Conservation (phyloP, 2,888 invertebrate species). For the Operophtera brumata region DNA sequence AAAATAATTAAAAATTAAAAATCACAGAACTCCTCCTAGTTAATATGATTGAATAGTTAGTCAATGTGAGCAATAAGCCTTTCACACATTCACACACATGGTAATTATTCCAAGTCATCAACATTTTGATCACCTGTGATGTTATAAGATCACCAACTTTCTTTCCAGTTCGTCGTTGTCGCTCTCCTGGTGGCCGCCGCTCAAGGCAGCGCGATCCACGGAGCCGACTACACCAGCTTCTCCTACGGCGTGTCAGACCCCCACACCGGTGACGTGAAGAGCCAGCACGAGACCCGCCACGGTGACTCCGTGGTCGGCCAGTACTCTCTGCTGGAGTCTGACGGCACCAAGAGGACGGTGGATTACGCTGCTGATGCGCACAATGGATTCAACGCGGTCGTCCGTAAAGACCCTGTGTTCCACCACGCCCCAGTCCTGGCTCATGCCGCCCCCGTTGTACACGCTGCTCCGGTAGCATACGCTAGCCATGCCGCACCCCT, state of each 20-base stretch:
- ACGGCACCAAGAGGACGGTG: constrained; percentile 83
- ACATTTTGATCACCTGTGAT: too few relatives aligned
- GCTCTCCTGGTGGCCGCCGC: constrained; percentile 71
- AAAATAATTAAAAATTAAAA: too few relatives aligned
- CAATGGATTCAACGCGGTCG: constrained; percentile 80
- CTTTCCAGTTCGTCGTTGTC: constrained; percentile 70
- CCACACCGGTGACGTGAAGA: constrained; percentile 75
- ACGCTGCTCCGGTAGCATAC: constrained; percentile 43
- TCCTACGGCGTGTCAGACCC: constrained; percentile 74
- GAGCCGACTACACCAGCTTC: constrained; percentile 69
- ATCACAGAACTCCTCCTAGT: too few relatives aligned
- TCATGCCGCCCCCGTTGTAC: constrained; percentile 44
- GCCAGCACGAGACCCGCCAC: constrained; percentile 82
- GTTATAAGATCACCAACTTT: too few relatives aligned
- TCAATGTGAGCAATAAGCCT: too few relatives aligned
- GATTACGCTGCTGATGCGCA: constrained; percentile 80
- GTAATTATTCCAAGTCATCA: too few relatives aligned
- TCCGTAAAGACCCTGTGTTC: constrained; percentile 71
- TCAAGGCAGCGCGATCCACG: constrained; percentile 65
- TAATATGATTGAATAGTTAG: too few relatives aligned
- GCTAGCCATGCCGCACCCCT: constrained; percentile 40
- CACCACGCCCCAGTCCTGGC: constrained; percentile 53
- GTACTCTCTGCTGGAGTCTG: constrained; percentile 78
- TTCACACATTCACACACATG: too few relatives aligned
- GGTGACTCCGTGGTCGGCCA: constrained; percentile 83